Evolutionary conservation across 2,888 invertebrate genomes (phyloP), one percentile per base, ranked within the genome.

Genomic region (Ectropis crepuscularia): DNA sequence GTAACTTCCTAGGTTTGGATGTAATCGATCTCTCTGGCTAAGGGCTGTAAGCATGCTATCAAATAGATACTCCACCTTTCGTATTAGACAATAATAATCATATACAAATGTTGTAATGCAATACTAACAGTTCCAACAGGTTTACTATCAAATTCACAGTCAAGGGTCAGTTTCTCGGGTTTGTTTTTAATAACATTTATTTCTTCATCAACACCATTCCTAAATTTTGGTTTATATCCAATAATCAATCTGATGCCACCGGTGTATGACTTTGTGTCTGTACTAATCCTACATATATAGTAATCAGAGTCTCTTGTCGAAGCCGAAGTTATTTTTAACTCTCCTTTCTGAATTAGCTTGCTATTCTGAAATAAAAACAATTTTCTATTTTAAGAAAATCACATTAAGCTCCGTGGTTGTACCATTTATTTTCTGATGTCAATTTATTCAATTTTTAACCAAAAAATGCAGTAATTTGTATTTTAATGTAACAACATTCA

Each of bases 261-360:
- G 6, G 82, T 76, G 0, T 48, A 49, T 0, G 84, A 73, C 0
- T 48, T 71, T 0, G 9, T n/a, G 2, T 76, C 74, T 50, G 73
- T 72, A 59, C 81, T 83, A 0, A 86, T 78, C 10, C 84, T 77
- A 57, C 89, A 89, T 0, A 77, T 81, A 58, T 89, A 88, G 0
- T 77, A 36, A 0, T 87, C 88, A 0, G 77, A 63, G 37, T 88
- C 83, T 0, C 59, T 51, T 6, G 38, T 0, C 43, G 63, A 70
- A 0, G 75, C 75, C 8, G 74, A 71, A 0, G 28, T 39, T 6
- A 88, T 60, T 1, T 38, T 63, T 2, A 83, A 50, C 41, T 80
- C 72, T 0, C 70, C 73, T 0, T n/a, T 46, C 0, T 63, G 42
- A 46, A 83, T 57, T 4, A 72, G 2, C 57, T 39, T 55, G 2